Base-by-base conservation (phyloP, 2,797 vertebrate genomes). In the Knipowitschia caucasica region DNA sequence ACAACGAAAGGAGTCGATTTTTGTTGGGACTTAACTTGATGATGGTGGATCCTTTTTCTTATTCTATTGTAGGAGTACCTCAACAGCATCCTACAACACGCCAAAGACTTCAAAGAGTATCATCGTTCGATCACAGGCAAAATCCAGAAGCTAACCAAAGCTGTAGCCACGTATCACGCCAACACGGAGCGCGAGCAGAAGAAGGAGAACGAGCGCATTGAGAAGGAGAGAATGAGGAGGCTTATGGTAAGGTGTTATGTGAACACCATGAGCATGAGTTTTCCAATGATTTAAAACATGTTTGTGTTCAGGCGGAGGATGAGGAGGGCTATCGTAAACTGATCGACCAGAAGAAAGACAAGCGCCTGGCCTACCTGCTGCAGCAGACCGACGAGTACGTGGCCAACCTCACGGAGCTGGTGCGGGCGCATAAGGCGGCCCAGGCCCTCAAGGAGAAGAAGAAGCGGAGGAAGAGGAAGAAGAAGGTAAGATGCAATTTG, bases 291-390 rank as follows among this genome's bases (percentile, higher is more conserved):
- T 5, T 47, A 11, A 14, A 23, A 18, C 15, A 35, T 9, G 0
- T 30, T 15, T 50, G 0, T 0, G 42, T 38, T 18, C 12, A 98
- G 96, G 96, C 95, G 0, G 96, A 98, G 50, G 96, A 98, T 29
- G 96, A 99, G 77, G 96, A 99, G 61, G 96, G 95, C 0, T 98
- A 98, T 79, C 91, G 96, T 15, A 98, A 99, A 63, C 92, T 99
- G 57, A 98, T 99, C 0, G 96, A 99, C 73, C 96, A 99, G 89
- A 99, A 99, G 89, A 99, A 99, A 78, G 96, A 99, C 71, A 98
- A 98, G 76, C 94, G 96, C n/a, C 66, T 99, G 86, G 96, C 96
- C 14, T 99, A 99, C 88, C 88, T 99, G 67, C 86, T 99, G 66
- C 96, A 99, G 84, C 96, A 99, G 84, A 99, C 96, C 0, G 96